phyloP scores from a whole-genome alignment of 2,888 invertebrate genomes.

The Oligia fasciuncula region DNA sequence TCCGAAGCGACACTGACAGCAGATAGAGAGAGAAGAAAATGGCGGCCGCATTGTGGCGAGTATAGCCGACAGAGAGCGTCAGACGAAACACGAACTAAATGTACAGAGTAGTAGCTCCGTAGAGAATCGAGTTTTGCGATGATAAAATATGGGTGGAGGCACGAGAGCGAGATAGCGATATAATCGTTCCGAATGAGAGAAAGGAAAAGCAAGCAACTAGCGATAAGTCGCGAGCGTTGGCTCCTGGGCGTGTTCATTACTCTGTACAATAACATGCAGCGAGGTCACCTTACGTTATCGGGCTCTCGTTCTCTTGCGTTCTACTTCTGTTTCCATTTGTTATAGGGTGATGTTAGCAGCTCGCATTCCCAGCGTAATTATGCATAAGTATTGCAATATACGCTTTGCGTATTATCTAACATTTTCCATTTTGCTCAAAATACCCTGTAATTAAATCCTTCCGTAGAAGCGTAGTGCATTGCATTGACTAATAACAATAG shows the following conservation, averaged over 20 bases:
- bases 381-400: neutral
- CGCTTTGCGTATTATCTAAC: neutral
- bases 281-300: constrained; percentile 77
- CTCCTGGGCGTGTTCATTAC: constrained; percentile 72
- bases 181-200: constrained; percentile 49
- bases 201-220: constrained; percentile 59
- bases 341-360: constrained; percentile 40
- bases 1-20: constrained; percentile 81
- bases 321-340: constrained; percentile 77
- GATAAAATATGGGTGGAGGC: constrained; percentile 48
- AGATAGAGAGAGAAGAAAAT: constrained; percentile 89
- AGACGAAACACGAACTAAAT: constrained; percentile 75
- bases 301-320: constrained; percentile 84
- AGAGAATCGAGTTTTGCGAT: constrained; percentile 64
- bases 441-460: neutral
- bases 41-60: constrained; percentile 75
- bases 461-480: neutral
- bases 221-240: constrained; percentile 40
- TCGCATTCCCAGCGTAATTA: neutral
- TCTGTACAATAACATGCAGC: constrained; percentile 75
- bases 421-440: neutral
- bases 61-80: constrained; percentile 72
- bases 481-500: neutral
- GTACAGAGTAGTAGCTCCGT: constrained; percentile 68
- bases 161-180: constrained; percentile 68